These are phyloP conservation scores for Heterohyrax brucei DNA, from an alignment of 2,797 vertebrate species.

Conservation along the genomic window DNA sequence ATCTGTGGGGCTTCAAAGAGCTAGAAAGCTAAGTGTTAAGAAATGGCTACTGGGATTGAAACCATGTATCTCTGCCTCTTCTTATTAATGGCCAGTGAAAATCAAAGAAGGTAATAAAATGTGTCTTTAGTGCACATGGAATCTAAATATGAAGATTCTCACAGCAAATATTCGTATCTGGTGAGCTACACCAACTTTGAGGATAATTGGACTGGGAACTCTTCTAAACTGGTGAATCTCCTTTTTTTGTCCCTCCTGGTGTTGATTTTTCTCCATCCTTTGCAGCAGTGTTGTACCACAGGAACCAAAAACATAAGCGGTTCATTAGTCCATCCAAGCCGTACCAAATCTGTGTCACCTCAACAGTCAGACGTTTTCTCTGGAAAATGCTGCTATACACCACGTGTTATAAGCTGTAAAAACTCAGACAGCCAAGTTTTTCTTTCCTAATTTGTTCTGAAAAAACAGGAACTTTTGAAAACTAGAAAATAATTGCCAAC, in stretches of 20 bases:
- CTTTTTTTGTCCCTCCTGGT: background rate
- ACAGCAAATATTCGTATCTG: slow-evolving; percentile 7
- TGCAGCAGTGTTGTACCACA: background rate
- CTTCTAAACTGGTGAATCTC: background rate
- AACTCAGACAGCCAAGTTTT: slow-evolving; percentile 16
- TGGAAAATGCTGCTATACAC: background rate
- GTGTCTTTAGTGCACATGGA: slow-evolving; percentile 8
- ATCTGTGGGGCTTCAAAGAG: slow-evolving; percentile 5
- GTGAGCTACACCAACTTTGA: background rate
- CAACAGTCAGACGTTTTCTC: background rate
- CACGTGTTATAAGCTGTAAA: background rate
- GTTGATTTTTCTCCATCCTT: background rate
- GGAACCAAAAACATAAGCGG: background rate
- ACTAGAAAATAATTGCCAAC: background rate
- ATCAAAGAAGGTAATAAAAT: slow-evolving; percentile 26
- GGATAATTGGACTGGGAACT: background rate
- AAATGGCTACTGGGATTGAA: slow-evolving; percentile 3
- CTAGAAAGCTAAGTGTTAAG: slow-evolving; percentile 26
- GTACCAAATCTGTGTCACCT: background rate
- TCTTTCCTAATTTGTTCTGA: background rate
- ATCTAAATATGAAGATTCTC: slow-evolving; percentile 52
- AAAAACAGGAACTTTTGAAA: slow-evolving; percentile 19
- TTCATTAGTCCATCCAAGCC: background rate
- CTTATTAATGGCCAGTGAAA: slow-evolving; percentile 38
- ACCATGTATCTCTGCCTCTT: background rate